A percentile compares a stretch with the other conserved stretches of the same genome.
phyloP scores from a whole-genome alignment of 2,888 invertebrate species.

The Conistra vaccinii region DNA sequence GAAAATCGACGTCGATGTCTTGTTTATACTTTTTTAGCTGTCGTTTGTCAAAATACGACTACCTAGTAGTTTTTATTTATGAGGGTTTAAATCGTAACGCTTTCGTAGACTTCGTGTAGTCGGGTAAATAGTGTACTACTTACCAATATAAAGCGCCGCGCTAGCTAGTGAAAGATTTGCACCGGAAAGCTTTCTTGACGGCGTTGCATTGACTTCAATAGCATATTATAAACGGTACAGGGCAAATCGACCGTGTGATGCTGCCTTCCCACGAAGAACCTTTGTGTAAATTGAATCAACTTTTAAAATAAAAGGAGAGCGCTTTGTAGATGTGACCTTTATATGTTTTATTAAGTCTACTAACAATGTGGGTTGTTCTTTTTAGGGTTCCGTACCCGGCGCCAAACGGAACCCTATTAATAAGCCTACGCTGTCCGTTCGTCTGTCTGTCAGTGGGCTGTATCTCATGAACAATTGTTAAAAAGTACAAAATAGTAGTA shows the following conservation, averaged over 20 bases:
- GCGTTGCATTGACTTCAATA: neutral
- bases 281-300: slow-evolving; percentile 11
- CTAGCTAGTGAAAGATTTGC: neutral
- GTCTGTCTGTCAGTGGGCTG: too few relatives aligned
- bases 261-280: neutral
- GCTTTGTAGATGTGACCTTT: neutral
- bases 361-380: neutral
- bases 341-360: neutral
- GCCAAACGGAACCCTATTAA: too few relatives aligned
- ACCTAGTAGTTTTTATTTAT: too few relatives aligned
- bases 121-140: neutral
- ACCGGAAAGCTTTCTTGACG: neutral
- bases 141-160: neutral
- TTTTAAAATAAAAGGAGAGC: neutral
- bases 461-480: too few relatives aligned
- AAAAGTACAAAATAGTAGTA: too few relatives aligned
- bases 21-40: too few relatives aligned
- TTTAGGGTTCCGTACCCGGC: too few relatives aligned
- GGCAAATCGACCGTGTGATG: neutral
- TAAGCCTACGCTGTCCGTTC: too few relatives aligned
- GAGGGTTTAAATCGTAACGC: too few relatives aligned
- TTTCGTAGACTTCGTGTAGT: neutral
- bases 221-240: neutral
- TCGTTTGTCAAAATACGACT: too few relatives aligned
- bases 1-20: too few relatives aligned